Base-by-base conservation (phyloP, 2,888 invertebrate genomes). In the Leptogaster cylindrica region DNA sequence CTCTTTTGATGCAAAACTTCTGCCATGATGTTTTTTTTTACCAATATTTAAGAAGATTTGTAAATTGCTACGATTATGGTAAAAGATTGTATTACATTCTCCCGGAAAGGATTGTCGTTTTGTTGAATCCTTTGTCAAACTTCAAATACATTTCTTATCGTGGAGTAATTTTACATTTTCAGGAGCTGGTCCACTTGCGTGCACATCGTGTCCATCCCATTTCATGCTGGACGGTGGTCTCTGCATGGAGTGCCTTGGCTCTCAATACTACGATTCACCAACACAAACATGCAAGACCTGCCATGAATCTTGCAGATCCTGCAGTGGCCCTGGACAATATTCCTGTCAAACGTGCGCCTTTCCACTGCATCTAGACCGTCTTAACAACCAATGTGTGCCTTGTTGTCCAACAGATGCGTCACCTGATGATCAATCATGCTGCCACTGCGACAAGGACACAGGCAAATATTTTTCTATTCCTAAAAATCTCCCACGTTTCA, bases 331-430 rank as follows among this genome's bases (percentile, higher is more conserved):
- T 0, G 89, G 89, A 0, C 87, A 85, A 73, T 88, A 87, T 76
- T 88, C 88, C 69, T 90, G 89, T 74, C 83, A 85, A 14, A 84
- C 85, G 1, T 91, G 90, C 74, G 84, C 86, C 8, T 82, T 84
- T 55, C 90, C 90, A 0, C 76, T 88, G 39, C 86, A 86, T 75
- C 78, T 89, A 70, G 89, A 90, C 76, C 86, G 88, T 73, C 80
- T 89, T 71, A 90, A 89, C 80, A 89, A 88, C 75, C 89, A 89
- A 77, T 91, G 91, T 76, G 89, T 90, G 73, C 87, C 88, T 27
- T 91, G 91, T 73, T 91, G 91, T 76, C 81, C 85, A 0, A 84
- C 85, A 51, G 84, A 83, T 61, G 81, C 80, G 61, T 70, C 75
- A 28, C 75, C 77, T 8, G 78, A 77, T 31, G 81, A 82, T 65